Evolutionary conservation across 2,888 invertebrate species (phyloP).

Genomic region (Eupithecia exiguata): DNA sequence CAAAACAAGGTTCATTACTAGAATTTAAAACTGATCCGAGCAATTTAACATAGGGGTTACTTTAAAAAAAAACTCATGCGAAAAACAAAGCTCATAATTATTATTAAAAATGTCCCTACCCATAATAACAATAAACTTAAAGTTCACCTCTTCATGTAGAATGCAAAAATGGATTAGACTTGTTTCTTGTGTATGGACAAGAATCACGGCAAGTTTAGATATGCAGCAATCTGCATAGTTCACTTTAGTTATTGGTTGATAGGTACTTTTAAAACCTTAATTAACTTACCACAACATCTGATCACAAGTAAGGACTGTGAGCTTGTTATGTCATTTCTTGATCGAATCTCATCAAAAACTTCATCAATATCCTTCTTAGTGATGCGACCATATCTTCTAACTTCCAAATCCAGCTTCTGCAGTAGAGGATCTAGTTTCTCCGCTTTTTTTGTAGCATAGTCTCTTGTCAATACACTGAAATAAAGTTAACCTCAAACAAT

Average conservation of each 20-base stretch:
- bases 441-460: conserved; percentile 83
- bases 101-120: too few relatives aligned
- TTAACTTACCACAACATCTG: conserved; percentile 89
- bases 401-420: conserved; percentile 87
- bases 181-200: too few relatives aligned
- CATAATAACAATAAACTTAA: too few relatives aligned
- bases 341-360: conserved; percentile 89
- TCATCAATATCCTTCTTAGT: conserved; percentile 90
- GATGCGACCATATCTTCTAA: conserved; percentile 88
- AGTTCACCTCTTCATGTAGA: too few relatives aligned
- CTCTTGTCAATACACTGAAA: conserved; percentile 83
- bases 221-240: neutral
- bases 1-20: too few relatives aligned
- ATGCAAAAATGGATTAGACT: too few relatives aligned
- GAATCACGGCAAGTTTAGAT: too few relatives aligned
- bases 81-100: too few relatives aligned
- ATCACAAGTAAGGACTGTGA: conserved; percentile 91
- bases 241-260: neutral
- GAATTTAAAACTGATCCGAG: too few relatives aligned
- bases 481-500: conserved; percentile 26
- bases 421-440: conserved; percentile 86
- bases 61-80: too few relatives aligned
- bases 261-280: neutral
- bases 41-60: too few relatives aligned
- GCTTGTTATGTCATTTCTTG: conserved; percentile 88